Percentiles rank a stretch among this genome's conserved stretches.
Evolutionary conservation across 2,113 vertebrate genomes (phyloP).

Genomic region (Ophthalmolycus amberensis): DNA sequence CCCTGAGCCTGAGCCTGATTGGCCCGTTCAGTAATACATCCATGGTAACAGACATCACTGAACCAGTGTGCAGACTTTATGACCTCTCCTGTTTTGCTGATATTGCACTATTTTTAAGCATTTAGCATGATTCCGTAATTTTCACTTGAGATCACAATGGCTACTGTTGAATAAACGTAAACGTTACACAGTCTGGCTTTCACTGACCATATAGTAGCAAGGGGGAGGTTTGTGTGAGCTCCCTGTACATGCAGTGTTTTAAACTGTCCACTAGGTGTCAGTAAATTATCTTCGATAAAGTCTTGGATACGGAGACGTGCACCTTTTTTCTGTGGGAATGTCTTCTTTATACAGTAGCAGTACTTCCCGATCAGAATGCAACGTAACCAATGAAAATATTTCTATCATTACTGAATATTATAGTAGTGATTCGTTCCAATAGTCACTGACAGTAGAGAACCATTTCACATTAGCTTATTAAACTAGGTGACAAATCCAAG

Average conservation of each 20-base stretch:
- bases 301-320: not conserved
- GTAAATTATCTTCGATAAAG: not conserved
- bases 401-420: not conserved
- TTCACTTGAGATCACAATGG: not conserved
- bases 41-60: not conserved
- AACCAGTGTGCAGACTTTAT: not conserved
- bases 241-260: not conserved
- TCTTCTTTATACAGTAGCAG: not conserved
- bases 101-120: not conserved
- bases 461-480: not conserved
- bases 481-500: not conserved
- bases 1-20: no score
- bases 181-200: not conserved
- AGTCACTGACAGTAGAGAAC: not conserved
- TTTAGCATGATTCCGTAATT: not conserved
- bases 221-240: not conserved
- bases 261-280: slow-evolving; percentile 56
- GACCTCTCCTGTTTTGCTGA: not conserved
- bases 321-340: not conserved
- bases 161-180: not conserved
- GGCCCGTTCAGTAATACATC: not conserved
- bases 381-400: not conserved
- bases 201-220: not conserved
- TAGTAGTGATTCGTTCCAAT: no score
- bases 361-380: not conserved